These are phyloP conservation scores for Opisthocomus hoazin DNA, from an alignment of 2,113 vertebrate genomes.

Conservation along the genomic window DNA sequence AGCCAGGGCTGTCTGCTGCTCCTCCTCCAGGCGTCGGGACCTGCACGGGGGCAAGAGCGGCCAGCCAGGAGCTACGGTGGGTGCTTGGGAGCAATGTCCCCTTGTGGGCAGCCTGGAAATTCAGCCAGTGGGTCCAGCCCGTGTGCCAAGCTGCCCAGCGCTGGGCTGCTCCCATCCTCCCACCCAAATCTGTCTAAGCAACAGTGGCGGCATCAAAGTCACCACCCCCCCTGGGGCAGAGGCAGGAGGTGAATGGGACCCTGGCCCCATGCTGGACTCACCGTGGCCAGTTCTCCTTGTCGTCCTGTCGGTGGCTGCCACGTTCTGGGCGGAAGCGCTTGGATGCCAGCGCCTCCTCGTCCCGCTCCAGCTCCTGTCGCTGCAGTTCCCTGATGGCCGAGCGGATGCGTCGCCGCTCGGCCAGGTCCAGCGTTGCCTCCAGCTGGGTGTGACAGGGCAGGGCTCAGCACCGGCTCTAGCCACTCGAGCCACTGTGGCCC, in stretches of 20 bases:
- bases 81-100: neutral
- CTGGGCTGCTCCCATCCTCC: neutral
- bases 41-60: neutral
- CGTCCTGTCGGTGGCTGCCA: slow-evolving; percentile 72
- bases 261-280: slow-evolving; percentile 31
- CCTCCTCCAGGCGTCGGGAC: slow-evolving; percentile 70
- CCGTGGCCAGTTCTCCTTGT: slow-evolving; percentile 95
- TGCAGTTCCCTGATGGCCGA: slow-evolving; percentile 89
- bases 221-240: neutral
- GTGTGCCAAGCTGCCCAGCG: fast-evolving
- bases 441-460: slow-evolving; percentile 67
- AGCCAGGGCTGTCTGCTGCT: slow-evolving; percentile 75
- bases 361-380: slow-evolving; percentile 85
- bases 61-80: fast-evolving
- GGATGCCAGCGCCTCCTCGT: slow-evolving; percentile 87
- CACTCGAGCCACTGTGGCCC: neutral
- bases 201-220: fast-evolving
- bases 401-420: slow-evolving; percentile 89
- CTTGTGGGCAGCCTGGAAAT: neutral
- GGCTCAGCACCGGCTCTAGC: neutral
- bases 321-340: slow-evolving; percentile 88
- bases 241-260: fast-evolving
- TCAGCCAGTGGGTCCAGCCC: neutral
- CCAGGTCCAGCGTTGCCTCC: slow-evolving; percentile 86
- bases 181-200: neutral